Base-by-base conservation (phyloP, 2,113 vertebrate species). In the Stigmatopora nigra region DNA sequence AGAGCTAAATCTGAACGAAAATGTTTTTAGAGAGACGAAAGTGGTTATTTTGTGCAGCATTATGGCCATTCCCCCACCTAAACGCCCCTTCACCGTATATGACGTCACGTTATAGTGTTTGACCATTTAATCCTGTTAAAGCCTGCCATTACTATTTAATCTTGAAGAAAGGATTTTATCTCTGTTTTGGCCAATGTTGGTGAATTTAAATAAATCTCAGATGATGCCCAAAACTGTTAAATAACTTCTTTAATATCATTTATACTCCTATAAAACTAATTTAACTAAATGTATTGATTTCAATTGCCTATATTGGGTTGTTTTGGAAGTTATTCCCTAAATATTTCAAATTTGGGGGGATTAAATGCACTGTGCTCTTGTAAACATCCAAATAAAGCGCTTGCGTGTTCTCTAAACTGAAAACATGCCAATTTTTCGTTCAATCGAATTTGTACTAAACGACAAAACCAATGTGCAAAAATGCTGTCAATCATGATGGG, bases 91-190 rank as follows among this genome's bases (percentile, higher is more conserved):
- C 65, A 16, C 53, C 47, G 20, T 41, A 56, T 57, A 45, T 89
- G 87, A 86, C 83, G 84, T 87, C 85, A 87, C 19, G 49, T 70
- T 69, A 63, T 68, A 73, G 78, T 77, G 77, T 84, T 87, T 80
- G 79, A 3, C 59, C 63, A 63, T 80, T 41, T 20, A 60, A 19
- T 0, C 59, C 41, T 66, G 61, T 84, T 82, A 67, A 61, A 56
- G 60, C 41, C 46, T 14, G 10, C 11, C 1, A 1, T 12, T 53
- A 58, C n/a, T 51, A 51, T 20, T 9, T 5, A 62, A 7, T 17
- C 7, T 70, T 36, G 19, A 0, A 1, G 10, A 6, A 15, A 13
- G 9, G 20, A n/a, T n/a, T 16, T 49, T 59, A 20, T 48, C 3
- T 61, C 9, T 14, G 16, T 41, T 45, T 45, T 20, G 0, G 22